These are phyloP conservation scores for Orussus abietinus DNA, from an alignment of 1,140 invertebrate genomes.

Conservation along the genomic window DNA sequence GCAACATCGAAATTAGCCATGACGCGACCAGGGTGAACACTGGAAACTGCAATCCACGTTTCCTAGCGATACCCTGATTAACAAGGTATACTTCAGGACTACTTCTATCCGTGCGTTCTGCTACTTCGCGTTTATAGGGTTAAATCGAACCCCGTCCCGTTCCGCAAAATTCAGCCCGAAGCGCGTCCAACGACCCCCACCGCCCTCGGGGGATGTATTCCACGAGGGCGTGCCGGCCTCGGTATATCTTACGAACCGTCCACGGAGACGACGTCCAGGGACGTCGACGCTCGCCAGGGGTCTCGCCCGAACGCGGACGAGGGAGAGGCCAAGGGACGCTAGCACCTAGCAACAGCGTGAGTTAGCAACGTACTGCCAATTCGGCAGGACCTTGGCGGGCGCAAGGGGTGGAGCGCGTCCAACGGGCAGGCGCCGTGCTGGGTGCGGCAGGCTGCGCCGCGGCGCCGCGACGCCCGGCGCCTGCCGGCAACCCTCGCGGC, in stretches of 20 bases:
- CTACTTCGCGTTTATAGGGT: no score
- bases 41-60: no score
- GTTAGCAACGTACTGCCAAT: slow-evolving; percentile 25
- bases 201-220: not conserved
- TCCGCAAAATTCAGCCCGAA: slow-evolving; percentile 1
- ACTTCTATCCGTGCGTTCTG: no score
- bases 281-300: slow-evolving; percentile 18
- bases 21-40: no score
- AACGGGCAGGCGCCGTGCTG: slow-evolving; percentile 39
- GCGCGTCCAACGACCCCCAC: slow-evolving; percentile 5
- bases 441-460: slow-evolving; percentile 47
- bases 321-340: slow-evolving; percentile 15
- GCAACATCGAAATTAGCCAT: no score
- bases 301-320: slow-evolving; percentile 15
- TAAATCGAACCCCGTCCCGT: slow-evolving; percentile 3
- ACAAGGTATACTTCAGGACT: no score
- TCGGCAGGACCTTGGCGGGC: no score
- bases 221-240: not conserved
- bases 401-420: no score
- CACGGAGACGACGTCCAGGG: slow-evolving; percentile 7
- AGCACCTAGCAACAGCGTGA: slow-evolving; percentile 39
- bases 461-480: slow-evolving; percentile 40
- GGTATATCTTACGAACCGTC: no score
- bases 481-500: slow-evolving; percentile 13
- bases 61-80: no score